These are phyloP conservation scores for Cephonodes hylas DNA, from an alignment of 2,888 invertebrate species.

Conservation along the genomic window DNA sequence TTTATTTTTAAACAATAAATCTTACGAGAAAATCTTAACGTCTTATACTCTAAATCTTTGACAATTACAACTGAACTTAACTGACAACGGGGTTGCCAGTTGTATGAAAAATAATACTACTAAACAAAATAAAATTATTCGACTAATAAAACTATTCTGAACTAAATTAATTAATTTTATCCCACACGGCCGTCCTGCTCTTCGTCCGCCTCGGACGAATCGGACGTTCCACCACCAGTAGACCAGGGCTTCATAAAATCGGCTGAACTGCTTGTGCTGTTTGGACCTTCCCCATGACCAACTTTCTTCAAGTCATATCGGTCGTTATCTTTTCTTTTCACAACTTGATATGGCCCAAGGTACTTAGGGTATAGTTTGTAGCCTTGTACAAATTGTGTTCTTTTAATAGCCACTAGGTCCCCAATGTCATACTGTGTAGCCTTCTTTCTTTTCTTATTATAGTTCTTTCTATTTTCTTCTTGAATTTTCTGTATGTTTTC, in stretches of 20 bases:
- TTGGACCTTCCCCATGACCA: constrained; percentile 16
- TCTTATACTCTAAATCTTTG: too few species aligned
- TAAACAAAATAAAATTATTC: too few species aligned
- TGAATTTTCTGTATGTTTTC: constrained; percentile 17
- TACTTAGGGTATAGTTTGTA: too few species aligned
- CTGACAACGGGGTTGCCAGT: too few species aligned
- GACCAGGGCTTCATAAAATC: constrained; percentile 23
- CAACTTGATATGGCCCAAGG: constrained; percentile 17
- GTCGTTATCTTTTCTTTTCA: constrained; percentile 12
- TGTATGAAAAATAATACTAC: too few species aligned
- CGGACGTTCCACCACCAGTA: background rate
- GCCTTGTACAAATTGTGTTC: constrained; percentile 21
- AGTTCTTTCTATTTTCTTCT: constrained; percentile 21
- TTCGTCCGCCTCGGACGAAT: background rate
- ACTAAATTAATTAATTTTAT: background rate
- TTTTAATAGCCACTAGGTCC: constrained; percentile 23
- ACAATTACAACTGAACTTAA: too few species aligned
- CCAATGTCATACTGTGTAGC: constrained; percentile 20
- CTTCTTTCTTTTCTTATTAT: constrained; percentile 26
- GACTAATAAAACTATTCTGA: too few species aligned
- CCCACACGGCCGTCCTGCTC: background rate
- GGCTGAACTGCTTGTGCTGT: constrained; percentile 13
- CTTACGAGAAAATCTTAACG: too few species aligned
- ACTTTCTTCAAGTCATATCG: constrained; percentile 22
- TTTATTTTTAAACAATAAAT: too few species aligned